Base-by-base conservation (phyloP, 2,113 vertebrate species). In the Callipepla californica region DNA sequence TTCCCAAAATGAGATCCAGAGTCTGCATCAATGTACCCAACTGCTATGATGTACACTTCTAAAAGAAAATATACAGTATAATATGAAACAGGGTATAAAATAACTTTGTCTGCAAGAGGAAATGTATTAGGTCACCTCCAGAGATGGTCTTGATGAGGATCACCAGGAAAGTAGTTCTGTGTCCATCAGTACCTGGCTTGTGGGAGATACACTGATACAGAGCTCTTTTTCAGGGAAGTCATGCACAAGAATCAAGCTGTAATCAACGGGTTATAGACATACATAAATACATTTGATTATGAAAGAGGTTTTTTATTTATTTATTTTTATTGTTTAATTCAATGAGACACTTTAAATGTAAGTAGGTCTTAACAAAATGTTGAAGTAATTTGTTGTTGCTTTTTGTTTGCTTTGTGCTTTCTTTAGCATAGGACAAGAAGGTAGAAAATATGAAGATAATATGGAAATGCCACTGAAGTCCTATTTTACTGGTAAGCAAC, bases 281-380 rank as follows among this genome's bases (percentile, higher is more conserved):
- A n/a, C 67, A 82, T 92, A 91, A 85, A 90, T 85, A 67, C 5
- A 20, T 80, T n/a, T 90, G 65, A 83, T 92, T 77, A 42, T 59
- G 57, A 63, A 87, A 55, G 55, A 40, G 40, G 40, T 11, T 40
- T 11, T 40, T 40, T 40, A 13, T 40, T 40, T 40, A 36, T 36
- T 36, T 36, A 36, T 36, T 36, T 36, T 36, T 36, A 36, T 40
- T 40, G 11, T 40, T 40, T 12, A 40, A 86, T 63, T 74, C 9
- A 34, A 32, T 72, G 45, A 74, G 85, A 92, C 23, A 45, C 3
- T 48, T 45, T 55, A 87, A 44, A 80, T 5, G 2, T 57, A 51
- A 91, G 51, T 32, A 50, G 32, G 47, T 32, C 53, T 90, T 18
- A 61, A 42, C 32, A 94, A 90, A 90, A 80, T 30, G 63, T 58